Evolutionary conservation across 2,888 invertebrate genomes (phyloP).

Genomic region (Eilema depressum): DNA sequence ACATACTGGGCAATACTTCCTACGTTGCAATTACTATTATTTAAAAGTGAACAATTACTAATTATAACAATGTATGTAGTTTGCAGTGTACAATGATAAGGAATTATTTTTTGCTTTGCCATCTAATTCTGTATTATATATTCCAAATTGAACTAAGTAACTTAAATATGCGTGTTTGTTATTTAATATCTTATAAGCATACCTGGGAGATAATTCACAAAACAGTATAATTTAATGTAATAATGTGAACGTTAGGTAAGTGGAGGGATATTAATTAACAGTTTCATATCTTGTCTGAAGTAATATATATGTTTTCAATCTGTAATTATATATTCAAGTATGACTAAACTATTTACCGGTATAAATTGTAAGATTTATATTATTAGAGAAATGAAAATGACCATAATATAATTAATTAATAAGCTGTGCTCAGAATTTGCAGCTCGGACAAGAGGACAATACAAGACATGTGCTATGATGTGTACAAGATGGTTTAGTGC

Average conservation of each 20-base stretch:
- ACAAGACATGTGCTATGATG: conserved; percentile 5
- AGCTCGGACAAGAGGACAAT: not conserved
- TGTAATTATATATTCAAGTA: conserved; percentile 42
- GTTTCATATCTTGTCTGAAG: conserved; percentile 52
- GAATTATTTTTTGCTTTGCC: not conserved
- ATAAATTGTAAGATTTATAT: not conserved
- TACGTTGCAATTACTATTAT: not conserved
- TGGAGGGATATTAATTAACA: conserved; percentile 25
- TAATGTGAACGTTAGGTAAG: conserved; percentile 30
- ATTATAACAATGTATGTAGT: not conserved
- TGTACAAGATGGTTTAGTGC: conserved; percentile 3
- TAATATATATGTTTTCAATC: conserved; percentile 60
- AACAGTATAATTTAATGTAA: conserved; percentile 18
- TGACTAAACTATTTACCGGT: conserved; percentile 11
- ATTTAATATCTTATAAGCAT: conserved; percentile 27
- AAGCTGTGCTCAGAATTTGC: conserved; percentile 7
- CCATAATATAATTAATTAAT: not conserved
- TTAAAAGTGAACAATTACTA: not conserved
- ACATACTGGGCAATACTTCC: not conserved
- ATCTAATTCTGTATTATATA: conserved; percentile 3
- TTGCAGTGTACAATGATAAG: not conserved
- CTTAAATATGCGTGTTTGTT: conserved; percentile 11
- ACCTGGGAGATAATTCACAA: conserved; percentile 54
- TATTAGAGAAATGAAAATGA: not conserved
- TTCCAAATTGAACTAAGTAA: conserved; percentile 1